Conservation (phyloP, 1,140 invertebrate species). For the Bradynema listronoti region DNA sequence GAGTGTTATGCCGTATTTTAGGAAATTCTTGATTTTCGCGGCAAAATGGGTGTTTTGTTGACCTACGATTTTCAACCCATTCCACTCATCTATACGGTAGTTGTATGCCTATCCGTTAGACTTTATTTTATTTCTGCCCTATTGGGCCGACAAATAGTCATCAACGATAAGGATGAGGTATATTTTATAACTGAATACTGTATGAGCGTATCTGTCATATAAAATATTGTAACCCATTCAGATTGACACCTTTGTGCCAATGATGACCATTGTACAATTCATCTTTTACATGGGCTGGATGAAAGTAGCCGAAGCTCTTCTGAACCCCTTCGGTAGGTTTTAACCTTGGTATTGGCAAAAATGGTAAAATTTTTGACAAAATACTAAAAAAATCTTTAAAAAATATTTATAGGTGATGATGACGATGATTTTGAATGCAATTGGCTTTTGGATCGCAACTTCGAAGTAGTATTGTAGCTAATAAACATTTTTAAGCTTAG, state of each 20-base stretch:
- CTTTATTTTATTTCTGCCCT: slow-evolving; percentile 52
- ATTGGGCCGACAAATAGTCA: slow-evolving; percentile 41
- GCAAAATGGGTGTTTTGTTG: background rate
- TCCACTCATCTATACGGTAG: slow-evolving; percentile 29
- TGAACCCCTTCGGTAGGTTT: slow-evolving; percentile 56
- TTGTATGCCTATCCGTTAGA: slow-evolving; percentile 50
- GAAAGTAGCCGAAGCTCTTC: slow-evolving; percentile 56
- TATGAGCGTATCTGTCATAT: background rate
- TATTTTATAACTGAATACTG: slow-evolving; percentile 5
- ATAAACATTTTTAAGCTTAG: background rate
- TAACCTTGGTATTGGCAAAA: too few species aligned
- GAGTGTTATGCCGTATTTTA: background rate
- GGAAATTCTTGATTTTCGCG: slow-evolving; percentile 9
- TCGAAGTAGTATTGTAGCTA: slow-evolving; percentile 1
- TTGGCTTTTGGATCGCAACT: slow-evolving; percentile 2
- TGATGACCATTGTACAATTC: slow-evolving; percentile 52
- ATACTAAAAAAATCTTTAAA: too few species aligned
- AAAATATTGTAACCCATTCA: slow-evolving; percentile 8
- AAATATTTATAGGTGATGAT: background rate
- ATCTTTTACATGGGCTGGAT: slow-evolving; percentile 55
- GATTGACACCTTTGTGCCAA: slow-evolving; percentile 48
- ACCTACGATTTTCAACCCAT: slow-evolving; percentile 11
- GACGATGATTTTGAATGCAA: slow-evolving; percentile 49
- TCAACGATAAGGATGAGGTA: slow-evolving; percentile 8
- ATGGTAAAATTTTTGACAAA: too few species aligned